A percentile compares a stretch with the other conserved stretches of the same genome.
Evolutionary conservation across 2,888 invertebrate species (phyloP).

Genomic region (Aporophyla nigra): DNA sequence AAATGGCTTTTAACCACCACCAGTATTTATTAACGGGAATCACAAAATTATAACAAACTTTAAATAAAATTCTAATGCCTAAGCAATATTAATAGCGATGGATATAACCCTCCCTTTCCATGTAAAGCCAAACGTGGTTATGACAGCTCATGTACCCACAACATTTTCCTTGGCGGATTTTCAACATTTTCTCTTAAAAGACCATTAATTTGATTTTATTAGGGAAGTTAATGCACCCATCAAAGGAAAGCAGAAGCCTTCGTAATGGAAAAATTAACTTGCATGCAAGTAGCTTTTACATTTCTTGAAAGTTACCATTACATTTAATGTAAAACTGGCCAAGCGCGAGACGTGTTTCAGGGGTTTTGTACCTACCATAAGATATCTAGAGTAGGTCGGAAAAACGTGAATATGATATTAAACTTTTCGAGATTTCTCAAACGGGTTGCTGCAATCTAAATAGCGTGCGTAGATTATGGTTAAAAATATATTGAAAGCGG

Average conservation of each 20-base stretch:
- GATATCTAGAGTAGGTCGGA: neutral
- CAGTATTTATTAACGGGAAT: neutral
- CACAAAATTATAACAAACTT: neutral
- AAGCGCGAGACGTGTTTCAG: neutral
- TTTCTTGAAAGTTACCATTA: slow-evolving; percentile 5
- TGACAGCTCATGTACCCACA: slow-evolving; percentile 22
- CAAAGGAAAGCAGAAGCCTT: neutral
- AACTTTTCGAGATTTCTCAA: too few species aligned
- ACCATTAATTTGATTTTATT: slow-evolving; percentile 10
- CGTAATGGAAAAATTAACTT: slow-evolving; percentile 23
- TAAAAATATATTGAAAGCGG: too few species aligned
- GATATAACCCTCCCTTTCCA: slow-evolving; percentile 26
- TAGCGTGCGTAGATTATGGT: too few species aligned
- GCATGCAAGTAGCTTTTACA: slow-evolving; percentile 7
- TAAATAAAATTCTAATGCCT: neutral
- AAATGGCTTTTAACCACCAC: too few species aligned
- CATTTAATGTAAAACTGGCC: neutral
- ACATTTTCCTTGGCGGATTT: neutral
- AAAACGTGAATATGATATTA: neutral
- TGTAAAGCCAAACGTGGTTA: slow-evolving; percentile 6
- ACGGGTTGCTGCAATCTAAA: too few species aligned
- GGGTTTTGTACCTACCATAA: neutral
- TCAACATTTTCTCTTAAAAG: neutral
- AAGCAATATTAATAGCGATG: slow-evolving; percentile 2
- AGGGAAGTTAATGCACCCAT: neutral